Evolutionary conservation across 2,113 vertebrate genomes (phyloP), one percentile per base, ranked within the genome.

Genomic region (Maccullochella peelii): DNA sequence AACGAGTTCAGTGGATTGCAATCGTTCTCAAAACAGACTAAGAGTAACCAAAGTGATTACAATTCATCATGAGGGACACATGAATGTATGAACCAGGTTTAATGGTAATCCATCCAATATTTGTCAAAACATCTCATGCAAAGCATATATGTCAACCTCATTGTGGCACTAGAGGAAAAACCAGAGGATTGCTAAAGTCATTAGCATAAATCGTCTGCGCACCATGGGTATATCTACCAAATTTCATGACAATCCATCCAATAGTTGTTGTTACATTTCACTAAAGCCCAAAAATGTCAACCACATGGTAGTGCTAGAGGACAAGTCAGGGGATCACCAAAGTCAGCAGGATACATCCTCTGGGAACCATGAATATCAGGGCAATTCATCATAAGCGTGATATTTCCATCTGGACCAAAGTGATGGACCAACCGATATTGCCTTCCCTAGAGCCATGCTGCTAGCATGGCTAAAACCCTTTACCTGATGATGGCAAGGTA

Each of bases 261-360:
- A 49, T 74, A 50, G 7, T 36, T 36, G 54, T 40, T 14, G 38
- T 27, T 6, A 38, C 33, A 36, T 36, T 67, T 38, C 21, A 49
- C 44, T n/a, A 33, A 50, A 76, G 20, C 11, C 15, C 23, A 40
- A 27, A 30, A 38, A 76, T 40, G 5, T 77, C 27, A 63, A 25
- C 8, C 21, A 63, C 8, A 38, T 52, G 14, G 2, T 38, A 30
- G 47, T 11, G 4, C 23, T 21, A 54, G 67, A 73, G 12, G 27
- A 79, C 67, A 58, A 38, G 36, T 77, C 21, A 57, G 6, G 58
- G 14, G 30, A 33, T 76, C 50, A 57, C 38, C 38, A 67, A 23
- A 18, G 27, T 65, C 21, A 55, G 49, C 9, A 10, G 16, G 73
- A 52, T 14, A 33, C 42, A 73, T 72, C 42, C 15, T 59, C 75